These are phyloP conservation scores for Lepus europaeus DNA, from an alignment of 2,113 vertebrate genomes.

Conservation along the genomic window DNA sequence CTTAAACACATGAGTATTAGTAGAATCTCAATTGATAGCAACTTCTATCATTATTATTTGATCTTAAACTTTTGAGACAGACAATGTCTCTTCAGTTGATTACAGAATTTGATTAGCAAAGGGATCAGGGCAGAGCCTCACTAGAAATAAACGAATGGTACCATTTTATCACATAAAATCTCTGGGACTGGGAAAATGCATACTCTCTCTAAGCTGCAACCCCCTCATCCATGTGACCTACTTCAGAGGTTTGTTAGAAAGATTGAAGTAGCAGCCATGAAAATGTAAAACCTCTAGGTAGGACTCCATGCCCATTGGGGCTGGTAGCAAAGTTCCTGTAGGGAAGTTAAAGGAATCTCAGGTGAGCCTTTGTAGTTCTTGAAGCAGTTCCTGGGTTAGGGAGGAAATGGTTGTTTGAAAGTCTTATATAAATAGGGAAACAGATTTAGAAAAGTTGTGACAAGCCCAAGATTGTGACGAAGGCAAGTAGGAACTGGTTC, in stretches of 20 bases:
- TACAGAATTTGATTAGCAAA: neutral
- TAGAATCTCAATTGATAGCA: neutral
- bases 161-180: neutral
- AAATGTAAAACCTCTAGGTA: neutral
- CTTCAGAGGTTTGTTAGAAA: neutral
- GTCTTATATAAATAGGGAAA: constrained; percentile 68
- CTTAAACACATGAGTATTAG: neutral
- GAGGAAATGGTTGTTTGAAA: constrained; percentile 41
- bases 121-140: neutral
- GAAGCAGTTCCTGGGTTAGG: constrained; percentile 40
- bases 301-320: neutral
- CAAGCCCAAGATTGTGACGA: constrained; percentile 51
- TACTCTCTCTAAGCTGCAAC: neutral
- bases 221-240: neutral
- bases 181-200: neutral
- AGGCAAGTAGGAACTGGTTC: constrained; percentile 57
- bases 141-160: neutral
- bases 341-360: neutral
- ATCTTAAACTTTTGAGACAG: neutral
- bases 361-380: constrained; percentile 7
- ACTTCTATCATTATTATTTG: neutral
- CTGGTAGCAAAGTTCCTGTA: neutral
- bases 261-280: neutral
- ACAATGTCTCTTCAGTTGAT: neutral
- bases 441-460: constrained; percentile 57